Evolutionary conservation across 2,888 invertebrate species (phyloP).

Genomic region (Sphaeridia pumilis): DNA sequence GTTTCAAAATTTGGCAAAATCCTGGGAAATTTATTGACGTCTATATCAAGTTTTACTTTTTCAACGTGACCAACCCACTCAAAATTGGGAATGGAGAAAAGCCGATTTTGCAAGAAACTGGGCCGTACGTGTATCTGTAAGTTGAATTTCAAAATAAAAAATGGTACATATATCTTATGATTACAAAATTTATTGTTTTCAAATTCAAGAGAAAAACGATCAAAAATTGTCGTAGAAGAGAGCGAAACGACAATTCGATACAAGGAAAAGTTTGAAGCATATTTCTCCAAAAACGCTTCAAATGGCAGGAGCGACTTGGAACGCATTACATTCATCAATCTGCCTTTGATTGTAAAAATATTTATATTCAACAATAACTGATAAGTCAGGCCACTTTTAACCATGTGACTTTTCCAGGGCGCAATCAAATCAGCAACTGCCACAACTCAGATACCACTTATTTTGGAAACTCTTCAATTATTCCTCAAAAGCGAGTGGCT

Average conservation of each 20-base stretch:
- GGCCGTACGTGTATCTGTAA: slow-evolving; percentile 21
- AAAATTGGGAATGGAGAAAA: slow-evolving; percentile 18
- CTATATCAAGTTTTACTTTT: slow-evolving; percentile 5
- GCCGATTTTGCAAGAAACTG: slow-evolving; percentile 16
- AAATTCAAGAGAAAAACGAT: background rate
- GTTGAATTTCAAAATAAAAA: background rate
- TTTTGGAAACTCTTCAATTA: too few relatives aligned
- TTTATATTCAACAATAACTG: too few relatives aligned
- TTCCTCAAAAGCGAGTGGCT: slow-evolving; percentile 15
- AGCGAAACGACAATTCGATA: slow-evolving; percentile 3
- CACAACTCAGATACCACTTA: too few relatives aligned
- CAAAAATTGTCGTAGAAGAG: background rate
- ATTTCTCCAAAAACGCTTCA: slow-evolving; percentile 15
- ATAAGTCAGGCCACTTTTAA: too few relatives aligned
- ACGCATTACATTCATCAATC: slow-evolving; percentile 13
- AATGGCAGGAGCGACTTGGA: slow-evolving; percentile 9
- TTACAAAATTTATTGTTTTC: too few relatives aligned
- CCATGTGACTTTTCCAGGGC: slow-evolving; percentile 3
- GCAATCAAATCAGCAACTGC: slow-evolving; percentile 13
- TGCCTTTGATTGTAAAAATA: slow-evolving; percentile 17
- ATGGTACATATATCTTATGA: background rate
- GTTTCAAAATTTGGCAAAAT: background rate
- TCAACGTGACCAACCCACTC: slow-evolving; percentile 17
- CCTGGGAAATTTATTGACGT: background rate
- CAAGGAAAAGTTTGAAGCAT: slow-evolving; percentile 5